Evolutionary conservation across 2,888 invertebrate genomes (phyloP), one percentile per base, ranked within the genome.

Genomic region (Orthosia cruda): DNA sequence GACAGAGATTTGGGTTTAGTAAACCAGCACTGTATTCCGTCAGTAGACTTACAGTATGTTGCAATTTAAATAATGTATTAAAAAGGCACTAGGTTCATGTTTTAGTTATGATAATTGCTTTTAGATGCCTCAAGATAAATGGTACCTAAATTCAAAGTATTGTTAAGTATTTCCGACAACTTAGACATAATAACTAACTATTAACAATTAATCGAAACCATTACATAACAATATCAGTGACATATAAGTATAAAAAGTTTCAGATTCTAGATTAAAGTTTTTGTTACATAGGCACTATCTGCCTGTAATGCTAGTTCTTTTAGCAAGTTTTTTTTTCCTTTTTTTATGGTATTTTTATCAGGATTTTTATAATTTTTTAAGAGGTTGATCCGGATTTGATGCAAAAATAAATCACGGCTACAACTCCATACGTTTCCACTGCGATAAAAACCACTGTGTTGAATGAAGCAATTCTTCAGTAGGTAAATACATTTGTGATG

Each of bases 131-230:
- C 13, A 11, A 20, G 20, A 26, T 64, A 75, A 50, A 20, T 75
- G 26, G 50, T n/a, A 40, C 9, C 40, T 40, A 59, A 62, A 62
- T 16, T 23, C 67, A 26, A 76, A 76, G 74, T 58, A 15, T n/a
- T 49, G 4, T 16, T 32, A 16, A 75, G 18, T 32, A 54, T 18
- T 73, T 73, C 73, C 32, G 54, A 54, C 73, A 77, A 67, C 52
- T 47, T 16, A 11, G 47, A 66, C 67, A 23, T 50, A 47, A 18
- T 5, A 54, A n/a, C 40, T 47, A 66, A 32, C 20, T 47, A 54
- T 32, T 32, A 67, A 18, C 13, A 32, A 76, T 66, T 26, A 65
- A 45, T 76, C n/a, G 40, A 45, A 26, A 52, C 15, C 12, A 76
- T 75, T 52, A 15, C 40, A 45, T 3, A n/a, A 74, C n/a, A 23